Percentiles rank a stretch among this genome's conserved stretches.
These are phyloP conservation scores for Poicephalus meyeri DNA, from an alignment of 2,113 vertebrate species.

Conservation along the genomic window DNA sequence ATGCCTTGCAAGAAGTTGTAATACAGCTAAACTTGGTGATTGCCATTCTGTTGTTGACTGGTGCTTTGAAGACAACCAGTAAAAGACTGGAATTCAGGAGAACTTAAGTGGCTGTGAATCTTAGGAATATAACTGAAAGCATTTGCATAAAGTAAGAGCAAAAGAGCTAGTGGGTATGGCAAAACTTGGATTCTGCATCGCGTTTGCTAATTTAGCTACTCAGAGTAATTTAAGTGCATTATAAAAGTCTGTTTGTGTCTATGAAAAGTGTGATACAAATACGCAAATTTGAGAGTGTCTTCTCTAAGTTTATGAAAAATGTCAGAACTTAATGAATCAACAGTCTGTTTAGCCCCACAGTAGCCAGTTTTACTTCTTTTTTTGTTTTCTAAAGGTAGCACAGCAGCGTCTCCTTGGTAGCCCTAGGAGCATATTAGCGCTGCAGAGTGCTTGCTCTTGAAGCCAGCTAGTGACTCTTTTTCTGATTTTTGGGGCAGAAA, in stretches of 20 bases:
- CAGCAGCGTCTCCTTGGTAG: not conserved
- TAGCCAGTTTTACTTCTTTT: not conserved
- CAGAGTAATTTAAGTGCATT: not conserved
- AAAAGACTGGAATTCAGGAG: not conserved
- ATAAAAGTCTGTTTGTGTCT: constrained; percentile 4
- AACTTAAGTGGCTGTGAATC: not conserved
- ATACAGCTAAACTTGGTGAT: not conserved
- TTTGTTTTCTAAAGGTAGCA: not conserved
- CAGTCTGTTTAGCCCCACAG: not conserved
- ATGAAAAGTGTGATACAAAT: not conserved
- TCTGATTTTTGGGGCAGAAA: not conserved
- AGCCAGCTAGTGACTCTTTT: not conserved
- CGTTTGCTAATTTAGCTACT: not conserved
- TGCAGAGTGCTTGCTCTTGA: not conserved
- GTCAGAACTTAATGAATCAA: not conserved
- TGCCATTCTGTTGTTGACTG: not conserved
- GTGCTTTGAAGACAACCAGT: not conserved
- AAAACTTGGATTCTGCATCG: not conserved
- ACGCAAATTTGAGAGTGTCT: not conserved
- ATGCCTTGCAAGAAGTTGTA: not conserved
- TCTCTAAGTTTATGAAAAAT: constrained; percentile 28
- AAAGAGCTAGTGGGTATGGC: not conserved
- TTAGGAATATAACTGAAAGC: not conserved
- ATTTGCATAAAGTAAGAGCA: not conserved
- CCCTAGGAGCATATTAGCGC: not conserved